Percentiles rank a stretch among this genome's conserved stretches.
phyloP scores from a whole-genome alignment of 2,797 vertebrate species.

The Setipinna tenuifilis region DNA sequence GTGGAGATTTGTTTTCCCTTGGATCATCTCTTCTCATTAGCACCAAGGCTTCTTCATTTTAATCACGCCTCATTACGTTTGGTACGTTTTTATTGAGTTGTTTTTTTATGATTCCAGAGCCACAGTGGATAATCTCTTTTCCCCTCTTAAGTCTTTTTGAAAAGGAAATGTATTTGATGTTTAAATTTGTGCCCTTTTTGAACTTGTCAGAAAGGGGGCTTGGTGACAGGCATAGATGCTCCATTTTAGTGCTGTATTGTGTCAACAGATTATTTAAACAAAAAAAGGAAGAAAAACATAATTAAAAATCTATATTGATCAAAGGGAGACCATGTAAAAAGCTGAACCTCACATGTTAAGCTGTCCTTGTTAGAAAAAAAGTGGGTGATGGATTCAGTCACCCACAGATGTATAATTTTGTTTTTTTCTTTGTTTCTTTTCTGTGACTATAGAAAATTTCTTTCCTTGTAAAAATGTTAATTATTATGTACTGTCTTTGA shows the following conservation, averaged over 20 bases:
- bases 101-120: constrained; percentile 33
- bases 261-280: constrained; percentile 46
- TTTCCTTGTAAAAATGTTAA: constrained; percentile 59
- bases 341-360: constrained; percentile 14
- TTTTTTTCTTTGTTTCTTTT: constrained; percentile 30
- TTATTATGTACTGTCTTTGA: constrained; percentile 57
- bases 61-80: constrained; percentile 29
- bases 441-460: constrained; percentile 62
- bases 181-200: constrained; percentile 44
- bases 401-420: constrained; percentile 74
- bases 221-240: constrained; percentile 39
- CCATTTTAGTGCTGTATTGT: constrained; percentile 48
- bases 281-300: constrained; percentile 26
- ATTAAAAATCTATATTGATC: constrained; percentile 36
- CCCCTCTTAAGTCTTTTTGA: constrained; percentile 44
- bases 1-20: neutral
- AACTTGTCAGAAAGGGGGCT: constrained; percentile 30
- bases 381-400: constrained; percentile 43
- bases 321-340: constrained; percentile 39
- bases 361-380: constrained; percentile 17
- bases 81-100: constrained; percentile 27
- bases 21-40: neutral
- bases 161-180: constrained; percentile 44
- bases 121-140: constrained; percentile 44
- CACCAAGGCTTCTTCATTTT: constrained; percentile 23